Percentiles rank a stretch among this genome's conserved stretches.
These are phyloP conservation scores for Mythimna vitellina DNA, from an alignment of 2,888 invertebrate species.

Conservation along the genomic window DNA sequence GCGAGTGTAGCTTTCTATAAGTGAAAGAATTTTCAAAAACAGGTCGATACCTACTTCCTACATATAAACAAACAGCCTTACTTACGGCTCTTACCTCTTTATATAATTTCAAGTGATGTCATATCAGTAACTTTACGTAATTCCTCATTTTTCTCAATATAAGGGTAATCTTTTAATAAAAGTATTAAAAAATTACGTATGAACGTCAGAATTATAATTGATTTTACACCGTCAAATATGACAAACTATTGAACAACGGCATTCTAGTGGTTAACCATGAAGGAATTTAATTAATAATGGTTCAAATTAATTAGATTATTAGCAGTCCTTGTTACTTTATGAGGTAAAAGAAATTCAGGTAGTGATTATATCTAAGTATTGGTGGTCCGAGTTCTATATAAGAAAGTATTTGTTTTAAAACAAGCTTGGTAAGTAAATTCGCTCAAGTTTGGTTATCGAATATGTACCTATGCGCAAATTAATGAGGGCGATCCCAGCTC, in stretches of 20 bases:
- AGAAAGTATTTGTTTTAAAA: slow-evolving; percentile 1
- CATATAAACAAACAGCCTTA: neutral
- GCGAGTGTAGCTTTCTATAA: neutral
- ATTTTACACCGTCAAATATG: slow-evolving; percentile 34
- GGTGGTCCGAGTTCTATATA: neutral
- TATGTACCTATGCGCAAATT: slow-evolving; percentile 20
- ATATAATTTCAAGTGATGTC: neutral
- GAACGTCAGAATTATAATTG: slow-evolving; percentile 39
- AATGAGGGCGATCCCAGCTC: slow-evolving; percentile 24
- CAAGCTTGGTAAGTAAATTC: too few relatives aligned
- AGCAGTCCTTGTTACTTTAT: slow-evolving; percentile 7
- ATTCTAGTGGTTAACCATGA: slow-evolving; percentile 10
- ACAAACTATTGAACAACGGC: slow-evolving; percentile 5
- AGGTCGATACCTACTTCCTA: neutral
- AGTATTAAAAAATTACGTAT: neutral
- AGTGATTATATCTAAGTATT: neutral
- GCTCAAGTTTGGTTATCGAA: slow-evolving; percentile 1
- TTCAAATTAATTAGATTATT: slow-evolving; percentile 19
- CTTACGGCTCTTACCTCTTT: neutral
- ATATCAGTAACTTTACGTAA: neutral
- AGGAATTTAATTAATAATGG: slow-evolving; percentile 16
- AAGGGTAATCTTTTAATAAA: neutral
- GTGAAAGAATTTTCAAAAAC: neutral
- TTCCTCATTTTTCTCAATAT: neutral
- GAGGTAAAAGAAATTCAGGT: neutral